Evolutionary conservation across 2,113 vertebrate species (phyloP), one percentile per base, ranked within the genome.

Genomic region (Hassar affinis): DNA sequence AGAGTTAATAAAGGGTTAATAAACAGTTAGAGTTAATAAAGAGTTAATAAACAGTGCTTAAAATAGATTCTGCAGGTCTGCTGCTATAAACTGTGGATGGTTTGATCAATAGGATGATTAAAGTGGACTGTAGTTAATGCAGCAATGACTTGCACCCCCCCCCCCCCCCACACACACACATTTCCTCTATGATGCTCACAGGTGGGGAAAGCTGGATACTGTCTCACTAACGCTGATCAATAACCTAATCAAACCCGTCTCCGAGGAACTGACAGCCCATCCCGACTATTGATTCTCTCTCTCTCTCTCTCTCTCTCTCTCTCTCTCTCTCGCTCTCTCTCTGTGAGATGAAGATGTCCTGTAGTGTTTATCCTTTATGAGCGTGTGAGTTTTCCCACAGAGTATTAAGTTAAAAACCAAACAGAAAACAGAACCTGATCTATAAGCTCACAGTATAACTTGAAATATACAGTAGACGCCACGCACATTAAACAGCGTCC

Each of bases 181-280:
- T 59, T 82, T 59, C 54, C 35, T 82, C 35, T 6, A 6, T 22
- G 33, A 84, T 79, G 62, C 64, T 68, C 84, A 86, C 81, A 74
- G 82, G 51, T 49, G 74, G 74, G 84, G n/a, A 56, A 76, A 85
- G 78, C 88, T 77, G 57, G 84, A 87, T 85, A 38, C 71, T 74
- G 47, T 79, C 62, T 81, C 61, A 17, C 66, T 74, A 47, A 80
- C 66, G 54, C 10, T n/a, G 15, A 92, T 91, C 88, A 47, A 90
- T 91, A 83, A 80, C 81, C 74, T 81, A 80, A 90, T 90, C 85
- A 85, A 81, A 86, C 66, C 72, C 77, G 42, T 85, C 86, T 81
- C 83, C 83, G 77, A 77, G 86, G 79, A 78, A 72, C 72, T 85
- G 85, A 77, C 78, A 85, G 84, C 20, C 79, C 49, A 61, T 85